These are phyloP conservation scores for Tipula vernalis DNA, from an alignment of 2,888 invertebrate species.

Conservation along the genomic window DNA sequence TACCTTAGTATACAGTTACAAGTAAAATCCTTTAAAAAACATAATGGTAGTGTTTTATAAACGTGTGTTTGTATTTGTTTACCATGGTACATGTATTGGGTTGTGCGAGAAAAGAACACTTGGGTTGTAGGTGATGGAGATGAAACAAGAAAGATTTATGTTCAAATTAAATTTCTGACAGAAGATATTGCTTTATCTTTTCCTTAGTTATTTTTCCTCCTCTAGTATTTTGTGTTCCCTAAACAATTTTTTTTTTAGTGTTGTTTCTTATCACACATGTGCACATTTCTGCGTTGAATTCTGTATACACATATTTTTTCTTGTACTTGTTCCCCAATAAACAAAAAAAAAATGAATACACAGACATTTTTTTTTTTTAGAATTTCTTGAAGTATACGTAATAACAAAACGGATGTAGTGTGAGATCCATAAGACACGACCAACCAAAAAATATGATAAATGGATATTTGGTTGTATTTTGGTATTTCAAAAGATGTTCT, in stretches of 20 bases:
- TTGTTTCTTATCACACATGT: slow-evolving; percentile 10
- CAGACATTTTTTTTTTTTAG: neutral
- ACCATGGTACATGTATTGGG: neutral
- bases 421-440: neutral
- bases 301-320: neutral
- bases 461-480: neutral
- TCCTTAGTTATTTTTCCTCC: slow-evolving; percentile 1
- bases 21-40: neutral
- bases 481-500: neutral
- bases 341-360: neutral
- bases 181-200: slow-evolving; percentile 39
- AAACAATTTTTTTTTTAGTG: neutral
- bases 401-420: neutral
- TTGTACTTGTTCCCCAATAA: neutral
- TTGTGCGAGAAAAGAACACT: neutral
- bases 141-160: slow-evolving; percentile 34
- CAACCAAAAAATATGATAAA: neutral
- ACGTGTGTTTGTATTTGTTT: neutral
- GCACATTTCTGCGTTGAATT: slow-evolving; percentile 10
- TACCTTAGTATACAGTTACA: neutral
- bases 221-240: neutral
- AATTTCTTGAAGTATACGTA: neutral
- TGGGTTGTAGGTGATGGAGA: neutral
- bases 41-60: neutral
- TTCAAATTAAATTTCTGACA: slow-evolving; percentile 41